phyloP scores from a whole-genome alignment of 2,113 vertebrate species.

The Oceanites oceanicus region DNA sequence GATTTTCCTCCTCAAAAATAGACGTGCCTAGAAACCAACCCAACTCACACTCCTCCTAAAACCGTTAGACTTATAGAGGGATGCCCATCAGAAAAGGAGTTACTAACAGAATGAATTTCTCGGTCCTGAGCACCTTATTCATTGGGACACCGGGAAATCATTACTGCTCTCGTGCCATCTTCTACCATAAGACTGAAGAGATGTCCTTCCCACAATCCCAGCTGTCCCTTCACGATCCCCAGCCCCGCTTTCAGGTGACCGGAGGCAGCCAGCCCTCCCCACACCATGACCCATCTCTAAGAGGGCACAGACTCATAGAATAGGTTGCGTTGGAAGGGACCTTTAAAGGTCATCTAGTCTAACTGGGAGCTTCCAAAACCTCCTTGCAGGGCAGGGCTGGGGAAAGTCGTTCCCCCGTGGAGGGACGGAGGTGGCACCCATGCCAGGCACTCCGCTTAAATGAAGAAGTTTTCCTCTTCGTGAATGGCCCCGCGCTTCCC shows the following conservation, averaged over 20 bases:
- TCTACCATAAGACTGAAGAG: neutral
- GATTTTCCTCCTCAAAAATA: neutral
- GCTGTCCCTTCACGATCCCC: neutral
- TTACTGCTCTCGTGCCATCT: neutral
- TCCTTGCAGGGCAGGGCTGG: neutral
- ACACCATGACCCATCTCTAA: neutral
- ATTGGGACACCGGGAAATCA: fast-evolving
- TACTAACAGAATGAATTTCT: neutral
- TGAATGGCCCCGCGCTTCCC: fast-evolving
- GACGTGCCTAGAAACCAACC: neutral
- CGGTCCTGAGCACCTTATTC: neutral
- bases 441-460: fast-evolving
- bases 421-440: neutral
- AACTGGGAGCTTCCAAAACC: neutral
- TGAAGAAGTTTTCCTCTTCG: neutral
- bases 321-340: no score
- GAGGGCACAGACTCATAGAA: neutral
- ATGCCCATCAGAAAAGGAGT: neutral
- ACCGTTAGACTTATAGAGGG: neutral
- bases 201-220: neutral
- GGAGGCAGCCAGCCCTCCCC: neutral
- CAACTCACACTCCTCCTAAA: neutral
- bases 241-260: neutral
- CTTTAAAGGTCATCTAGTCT: no score
- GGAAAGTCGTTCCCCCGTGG: fast-evolving